Percentiles rank a stretch among this genome's conserved stretches.
Evolutionary conservation across 2,797 vertebrate species (phyloP).

Genomic region (Myiothlypis coronata): DNA sequence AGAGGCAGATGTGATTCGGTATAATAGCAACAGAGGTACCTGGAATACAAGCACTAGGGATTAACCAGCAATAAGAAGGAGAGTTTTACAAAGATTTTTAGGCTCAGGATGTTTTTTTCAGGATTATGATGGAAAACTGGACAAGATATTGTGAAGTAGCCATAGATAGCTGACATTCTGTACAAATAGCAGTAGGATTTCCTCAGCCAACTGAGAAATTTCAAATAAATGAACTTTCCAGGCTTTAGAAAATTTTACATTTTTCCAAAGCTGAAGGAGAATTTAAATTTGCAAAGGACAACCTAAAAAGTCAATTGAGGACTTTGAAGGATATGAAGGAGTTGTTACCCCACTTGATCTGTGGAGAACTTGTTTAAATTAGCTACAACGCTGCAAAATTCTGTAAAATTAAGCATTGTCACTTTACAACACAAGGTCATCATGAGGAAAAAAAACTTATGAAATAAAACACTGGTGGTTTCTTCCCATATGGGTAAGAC

Average conservation of each 20-base stretch:
- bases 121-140: neutral
- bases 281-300: neutral
- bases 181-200: slow-evolving; percentile 2
- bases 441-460: neutral
- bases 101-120: neutral
- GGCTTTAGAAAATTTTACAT: neutral
- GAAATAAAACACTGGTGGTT: neutral
- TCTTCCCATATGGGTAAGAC: neutral
- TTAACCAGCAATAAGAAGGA: neutral
- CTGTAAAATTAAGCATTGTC: neutral
- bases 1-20: neutral
- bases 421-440: neutral
- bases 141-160: neutral
- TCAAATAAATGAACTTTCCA: neutral
- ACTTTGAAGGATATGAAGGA: neutral
- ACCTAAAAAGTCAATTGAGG: neutral
- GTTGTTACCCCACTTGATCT: neutral
- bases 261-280: neutral
- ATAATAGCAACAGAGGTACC: neutral
- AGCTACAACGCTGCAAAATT: neutral
- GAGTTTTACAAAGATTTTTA: neutral
- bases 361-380: neutral
- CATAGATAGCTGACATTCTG: neutral
- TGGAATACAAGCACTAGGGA: neutral
- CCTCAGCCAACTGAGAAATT: neutral